Base-by-base conservation (phyloP, 1,140 invertebrate species). In the Ooceraea biroi region DNA sequence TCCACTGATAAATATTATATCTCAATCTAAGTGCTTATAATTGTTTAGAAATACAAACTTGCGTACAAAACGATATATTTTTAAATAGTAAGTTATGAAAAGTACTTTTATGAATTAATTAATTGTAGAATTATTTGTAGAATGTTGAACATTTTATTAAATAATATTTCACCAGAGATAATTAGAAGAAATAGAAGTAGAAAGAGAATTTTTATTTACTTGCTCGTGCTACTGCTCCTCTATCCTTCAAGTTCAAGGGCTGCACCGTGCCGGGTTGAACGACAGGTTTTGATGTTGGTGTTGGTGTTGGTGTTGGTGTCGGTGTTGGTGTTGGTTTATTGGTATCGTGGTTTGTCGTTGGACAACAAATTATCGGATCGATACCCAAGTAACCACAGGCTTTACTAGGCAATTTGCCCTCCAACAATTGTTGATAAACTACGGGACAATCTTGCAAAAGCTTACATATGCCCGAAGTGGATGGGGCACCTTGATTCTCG, bases 361-460 rank as follows among this genome's bases (percentile, higher is more conserved):
- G 93, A 72, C 93, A 94, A 52, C 93, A 94, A 0, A 94, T 87
- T 0, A 94, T 30, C 0, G 91, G 91, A 0, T 89, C 82, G 0
- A 55, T 80, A 48, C 46, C 17, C 0, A 0, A 0, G 73, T 71
- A 92, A 30, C 87, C 84, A 12, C 93, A 94, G 0, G 86, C 12
- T 0, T 0, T 36, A 1, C 71, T 50, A 0, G 91, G 88, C 5
- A 44, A n/a, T 5, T 80, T 71, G 8, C 93, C 93, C 11, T 77
- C 27, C 1, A 92, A 41, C 0, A 92, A 36, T 7, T 86, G 52
- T 0, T 91, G 12, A 48, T 92, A 91, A 25, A 94, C 88, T 1
- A 78, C 46, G n/a, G 36, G 44, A 63, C 93, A 94, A 0, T 90
- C 19, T 0, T 60, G 0, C 10, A 93, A 0, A 0, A 17, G 0